phyloP scores from a whole-genome alignment of 2,888 invertebrate genomes.

The Eupsilia transversa region DNA sequence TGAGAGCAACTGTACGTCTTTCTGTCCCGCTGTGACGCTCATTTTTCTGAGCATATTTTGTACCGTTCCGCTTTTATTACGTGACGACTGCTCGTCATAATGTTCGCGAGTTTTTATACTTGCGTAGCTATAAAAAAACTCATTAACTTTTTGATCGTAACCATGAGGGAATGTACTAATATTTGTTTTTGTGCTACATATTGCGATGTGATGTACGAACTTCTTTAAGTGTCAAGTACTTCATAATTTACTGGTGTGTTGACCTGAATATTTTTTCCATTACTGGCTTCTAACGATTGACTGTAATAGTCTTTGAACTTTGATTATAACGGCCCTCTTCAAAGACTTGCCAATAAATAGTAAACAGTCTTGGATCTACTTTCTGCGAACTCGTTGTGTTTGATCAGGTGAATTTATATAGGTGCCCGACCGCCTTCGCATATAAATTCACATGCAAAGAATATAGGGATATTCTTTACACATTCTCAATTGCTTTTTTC shows the following conservation, averaged over 20 bases:
- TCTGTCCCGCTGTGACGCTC: slow-evolving; percentile 76
- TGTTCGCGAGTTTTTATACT: slow-evolving; percentile 72
- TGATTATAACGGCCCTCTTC: slow-evolving; percentile 56
- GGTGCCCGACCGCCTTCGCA: slow-evolving; percentile 52
- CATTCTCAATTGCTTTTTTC: slow-evolving; percentile 63
- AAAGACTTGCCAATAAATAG: slow-evolving; percentile 66
- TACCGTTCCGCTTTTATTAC: slow-evolving; percentile 80
- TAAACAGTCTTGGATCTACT: slow-evolving; percentile 63
- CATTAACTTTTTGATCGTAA: slow-evolving; percentile 77
- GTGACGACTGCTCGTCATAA: slow-evolving; percentile 78
- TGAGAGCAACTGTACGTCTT: slow-evolving; percentile 80
- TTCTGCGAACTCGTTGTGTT: slow-evolving; percentile 59
- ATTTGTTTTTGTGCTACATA: slow-evolving; percentile 69
- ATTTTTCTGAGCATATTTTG: slow-evolving; percentile 79
- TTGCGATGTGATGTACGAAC: slow-evolving; percentile 60
- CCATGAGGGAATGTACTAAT: slow-evolving; percentile 69
- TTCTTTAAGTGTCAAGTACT: slow-evolving; percentile 57
- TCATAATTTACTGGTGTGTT: slow-evolving; percentile 61
- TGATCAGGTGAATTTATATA: slow-evolving; percentile 68
- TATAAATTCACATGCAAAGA: no score
- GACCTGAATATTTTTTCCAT: slow-evolving; percentile 66
- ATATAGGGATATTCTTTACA: slow-evolving; percentile 62
- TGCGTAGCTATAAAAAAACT: slow-evolving; percentile 73
- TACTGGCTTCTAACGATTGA: slow-evolving; percentile 58
- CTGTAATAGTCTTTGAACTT: slow-evolving; percentile 66